These are phyloP conservation scores for Cremastinae sp. DNA, from an alignment of 2,888 invertebrate genomes.

Conservation along the genomic window DNA sequence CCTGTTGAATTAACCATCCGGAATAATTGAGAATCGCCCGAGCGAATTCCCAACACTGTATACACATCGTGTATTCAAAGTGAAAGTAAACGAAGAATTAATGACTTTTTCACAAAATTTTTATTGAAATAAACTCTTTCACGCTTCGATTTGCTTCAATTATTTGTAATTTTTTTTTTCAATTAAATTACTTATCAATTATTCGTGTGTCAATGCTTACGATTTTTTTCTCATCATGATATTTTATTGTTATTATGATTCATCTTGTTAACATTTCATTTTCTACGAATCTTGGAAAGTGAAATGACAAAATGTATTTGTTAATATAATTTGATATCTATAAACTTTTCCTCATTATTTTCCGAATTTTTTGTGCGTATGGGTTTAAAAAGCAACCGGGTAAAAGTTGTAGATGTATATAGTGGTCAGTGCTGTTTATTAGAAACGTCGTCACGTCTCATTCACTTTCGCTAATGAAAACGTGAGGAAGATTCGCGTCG, in stretches of 20 bases:
- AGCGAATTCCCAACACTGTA: slow-evolving; percentile 20
- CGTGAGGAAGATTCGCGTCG: slow-evolving; percentile 67
- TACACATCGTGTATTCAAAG: slow-evolving; percentile 6
- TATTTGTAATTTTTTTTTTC: too few relatives aligned
- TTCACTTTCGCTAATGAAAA: slow-evolving; percentile 79
- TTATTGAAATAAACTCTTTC: slow-evolving; percentile 6
- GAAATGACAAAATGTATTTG: too few relatives aligned
- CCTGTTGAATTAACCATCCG: slow-evolving; percentile 58
- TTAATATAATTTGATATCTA: too few relatives aligned
- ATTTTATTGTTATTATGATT: too few relatives aligned
- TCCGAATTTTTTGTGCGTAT: neutral
- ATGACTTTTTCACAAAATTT: slow-evolving; percentile 45
- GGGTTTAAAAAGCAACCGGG: slow-evolving; percentile 5
- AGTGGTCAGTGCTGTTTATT: slow-evolving; percentile 65
- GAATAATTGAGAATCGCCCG: slow-evolving; percentile 48
- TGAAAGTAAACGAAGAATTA: slow-evolving; percentile 50
- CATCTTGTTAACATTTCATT: too few relatives aligned
- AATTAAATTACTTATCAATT: too few relatives aligned
- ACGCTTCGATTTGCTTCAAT: neutral
- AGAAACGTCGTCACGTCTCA: slow-evolving; percentile 76
- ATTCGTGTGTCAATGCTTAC: too few relatives aligned
- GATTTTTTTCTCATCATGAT: too few relatives aligned
- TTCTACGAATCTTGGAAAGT: too few relatives aligned
- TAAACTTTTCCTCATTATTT: too few relatives aligned
- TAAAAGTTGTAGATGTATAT: slow-evolving; percentile 7